These are phyloP conservation scores for Pseudopodoces humilis DNA, from an alignment of 2,113 vertebrate species.

Conservation along the genomic window DNA sequence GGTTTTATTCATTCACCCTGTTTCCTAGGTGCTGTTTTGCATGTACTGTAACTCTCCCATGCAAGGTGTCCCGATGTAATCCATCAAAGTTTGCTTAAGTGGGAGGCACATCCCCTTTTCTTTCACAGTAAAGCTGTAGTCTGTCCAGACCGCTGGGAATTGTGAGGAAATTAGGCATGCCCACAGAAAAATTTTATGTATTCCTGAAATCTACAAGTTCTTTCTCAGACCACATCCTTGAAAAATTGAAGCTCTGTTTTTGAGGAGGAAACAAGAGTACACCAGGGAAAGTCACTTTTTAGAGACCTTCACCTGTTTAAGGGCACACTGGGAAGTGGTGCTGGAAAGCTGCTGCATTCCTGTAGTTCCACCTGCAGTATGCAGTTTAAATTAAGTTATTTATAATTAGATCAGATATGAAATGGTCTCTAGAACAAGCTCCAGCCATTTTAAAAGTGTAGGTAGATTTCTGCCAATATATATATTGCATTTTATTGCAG, in stretches of 20 bases:
- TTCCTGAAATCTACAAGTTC: neutral
- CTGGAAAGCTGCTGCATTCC: neutral
- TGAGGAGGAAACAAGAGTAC: neutral
- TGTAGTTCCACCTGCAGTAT: neutral
- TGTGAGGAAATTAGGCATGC: neutral
- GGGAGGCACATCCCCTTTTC: neutral
- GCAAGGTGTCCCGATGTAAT: neutral
- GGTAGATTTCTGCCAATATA: neutral
- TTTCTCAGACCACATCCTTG: neutral
- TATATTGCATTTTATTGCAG: neutral
- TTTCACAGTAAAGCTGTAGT: neutral
- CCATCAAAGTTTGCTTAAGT: neutral
- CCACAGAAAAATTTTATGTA: neutral
- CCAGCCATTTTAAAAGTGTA: neutral
- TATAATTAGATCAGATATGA: neutral
- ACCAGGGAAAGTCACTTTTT: neutral
- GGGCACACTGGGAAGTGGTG: neutral
- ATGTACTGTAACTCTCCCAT: neutral
- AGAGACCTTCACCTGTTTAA: neutral
- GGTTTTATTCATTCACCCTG: neutral
- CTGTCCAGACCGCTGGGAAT: neutral
- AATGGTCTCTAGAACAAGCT: neutral
- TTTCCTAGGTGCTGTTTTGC: neutral
- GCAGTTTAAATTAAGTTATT: neutral
- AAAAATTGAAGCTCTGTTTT: neutral